A percentile compares a stretch with the other conserved stretches of the same genome.
phyloP scores from a whole-genome alignment of 2,113 vertebrate genomes.

The Dicrurus megarhynchus region DNA sequence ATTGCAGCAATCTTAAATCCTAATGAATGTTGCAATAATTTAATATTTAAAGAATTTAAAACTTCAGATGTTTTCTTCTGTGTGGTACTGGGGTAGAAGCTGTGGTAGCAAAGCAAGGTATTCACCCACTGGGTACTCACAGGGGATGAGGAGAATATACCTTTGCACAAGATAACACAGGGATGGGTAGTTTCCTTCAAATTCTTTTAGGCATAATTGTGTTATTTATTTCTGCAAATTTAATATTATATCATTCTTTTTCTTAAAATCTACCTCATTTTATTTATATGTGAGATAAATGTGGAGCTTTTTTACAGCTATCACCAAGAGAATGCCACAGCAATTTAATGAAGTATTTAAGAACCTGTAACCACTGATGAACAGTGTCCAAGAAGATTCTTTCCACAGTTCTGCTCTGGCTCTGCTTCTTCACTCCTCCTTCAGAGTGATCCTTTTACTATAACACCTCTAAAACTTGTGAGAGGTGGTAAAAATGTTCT shows the following conservation, averaged over 20 bases:
- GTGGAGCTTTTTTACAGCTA: neutral
- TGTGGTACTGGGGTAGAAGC: neutral
- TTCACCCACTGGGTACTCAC: neutral
- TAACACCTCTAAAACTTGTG: constrained; percentile 1
- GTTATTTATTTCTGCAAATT: neutral
- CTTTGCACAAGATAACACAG: neutral
- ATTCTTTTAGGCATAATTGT: neutral
- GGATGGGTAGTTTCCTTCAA: neutral
- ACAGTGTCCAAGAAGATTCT: neutral
- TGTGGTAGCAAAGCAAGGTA: neutral
- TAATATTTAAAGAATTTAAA: neutral
- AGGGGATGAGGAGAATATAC: neutral
- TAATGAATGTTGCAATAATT: neutral
- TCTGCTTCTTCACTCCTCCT: neutral
- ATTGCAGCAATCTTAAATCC: neutral
- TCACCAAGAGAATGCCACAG: neutral
- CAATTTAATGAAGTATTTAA: neutral
- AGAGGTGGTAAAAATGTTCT: neutral
- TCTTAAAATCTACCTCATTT: neutral
- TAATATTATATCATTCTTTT: neutral
- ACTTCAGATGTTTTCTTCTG: neutral
- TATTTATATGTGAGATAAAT: neutral
- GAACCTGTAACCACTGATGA: neutral
- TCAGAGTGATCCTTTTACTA: neutral
- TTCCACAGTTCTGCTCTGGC: neutral